Evolutionary conservation across 1,140 invertebrate species (phyloP).

Genomic region (Chrysomallon squamiferum): DNA sequence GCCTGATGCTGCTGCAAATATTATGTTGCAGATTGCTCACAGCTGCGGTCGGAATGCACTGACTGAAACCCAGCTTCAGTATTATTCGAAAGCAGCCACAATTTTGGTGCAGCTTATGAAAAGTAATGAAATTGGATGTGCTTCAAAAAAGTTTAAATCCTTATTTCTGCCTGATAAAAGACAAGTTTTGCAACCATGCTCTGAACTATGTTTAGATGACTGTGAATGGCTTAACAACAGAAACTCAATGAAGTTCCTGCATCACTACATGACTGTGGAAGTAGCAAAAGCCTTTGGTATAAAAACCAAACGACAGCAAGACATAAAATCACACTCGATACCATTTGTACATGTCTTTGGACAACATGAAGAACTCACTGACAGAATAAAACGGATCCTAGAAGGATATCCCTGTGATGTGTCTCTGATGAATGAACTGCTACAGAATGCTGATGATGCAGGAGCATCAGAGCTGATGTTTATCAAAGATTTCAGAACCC

Average conservation of each 20-base stretch:
- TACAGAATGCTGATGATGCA: slow-evolving; percentile 65
- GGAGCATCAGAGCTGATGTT: slow-evolving; percentile 54
- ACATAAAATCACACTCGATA: slow-evolving; percentile 9
- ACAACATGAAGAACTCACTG: slow-evolving; percentile 50
- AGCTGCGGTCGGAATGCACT: too few relatives aligned
- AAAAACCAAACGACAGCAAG: slow-evolving; percentile 30
- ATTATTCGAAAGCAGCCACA: too few relatives aligned
- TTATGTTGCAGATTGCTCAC: too few relatives aligned
- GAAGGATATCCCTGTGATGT: slow-evolving; percentile 49
- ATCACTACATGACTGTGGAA: slow-evolving; percentile 23
- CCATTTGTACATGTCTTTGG: slow-evolving; percentile 35
- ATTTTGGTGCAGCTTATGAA: too few relatives aligned
- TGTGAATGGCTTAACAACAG: slow-evolving; percentile 10
- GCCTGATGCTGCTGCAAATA: too few relatives aligned
- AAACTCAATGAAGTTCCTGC: slow-evolving; percentile 21
- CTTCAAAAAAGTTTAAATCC: too few relatives aligned
- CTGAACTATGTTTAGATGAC: slow-evolving; percentile 37
- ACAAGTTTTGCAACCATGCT: background rate
- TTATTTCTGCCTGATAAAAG: slow-evolving; percentile 25
- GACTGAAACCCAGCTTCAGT: too few relatives aligned
- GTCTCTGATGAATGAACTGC: slow-evolving; percentile 49
- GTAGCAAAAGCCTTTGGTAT: slow-evolving; percentile 30
- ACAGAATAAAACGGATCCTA: slow-evolving; percentile 48
- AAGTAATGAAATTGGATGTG: too few relatives aligned
- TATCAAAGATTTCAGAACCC: slow-evolving; percentile 44